Conservation (phyloP, 2,888 invertebrate genomes). For the Ichneumon xanthorius region DNA sequence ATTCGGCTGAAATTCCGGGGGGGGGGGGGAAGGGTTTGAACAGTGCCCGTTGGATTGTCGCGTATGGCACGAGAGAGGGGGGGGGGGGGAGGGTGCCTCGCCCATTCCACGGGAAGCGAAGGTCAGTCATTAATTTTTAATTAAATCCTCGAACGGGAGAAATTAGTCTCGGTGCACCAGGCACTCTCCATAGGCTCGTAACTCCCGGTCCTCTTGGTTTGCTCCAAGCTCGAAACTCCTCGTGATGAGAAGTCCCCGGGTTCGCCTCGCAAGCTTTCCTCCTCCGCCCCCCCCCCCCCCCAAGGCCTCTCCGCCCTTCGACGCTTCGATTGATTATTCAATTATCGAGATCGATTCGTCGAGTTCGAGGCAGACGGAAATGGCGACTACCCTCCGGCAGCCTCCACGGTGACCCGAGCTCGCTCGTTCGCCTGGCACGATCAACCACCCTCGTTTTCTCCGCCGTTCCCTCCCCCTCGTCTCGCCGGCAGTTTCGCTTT, state of each 20-base stretch:
- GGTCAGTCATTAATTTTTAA: conserved; percentile 75
- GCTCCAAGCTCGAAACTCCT: conserved; percentile 50
- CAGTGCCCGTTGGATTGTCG: conserved; percentile 4
- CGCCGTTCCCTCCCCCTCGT: neutral
- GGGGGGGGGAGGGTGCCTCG: neutral
- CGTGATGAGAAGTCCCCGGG: conserved; percentile 57
- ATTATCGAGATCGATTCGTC: conserved; percentile 82
- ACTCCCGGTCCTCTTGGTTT: conserved; percentile 36
- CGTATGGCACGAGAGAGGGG: neutral
- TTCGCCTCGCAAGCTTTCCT: conserved; percentile 34
- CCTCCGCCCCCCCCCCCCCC: conserved; percentile 3
- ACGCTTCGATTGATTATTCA: conserved; percentile 81
- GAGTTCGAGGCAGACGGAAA: conserved; percentile 75
- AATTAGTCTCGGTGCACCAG: conserved; percentile 72
- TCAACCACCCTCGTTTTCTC: conserved; percentile 18
- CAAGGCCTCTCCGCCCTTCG: conserved; percentile 47
- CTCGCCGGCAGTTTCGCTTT: conserved; percentile 62
- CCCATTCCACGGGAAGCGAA: conserved; percentile 5
- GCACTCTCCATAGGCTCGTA: conserved; percentile 50
- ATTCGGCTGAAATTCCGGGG: neutral
- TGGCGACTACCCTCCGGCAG: conserved; percentile 75
- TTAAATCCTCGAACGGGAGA: conserved; percentile 76
- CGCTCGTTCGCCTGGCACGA: conserved; percentile 31
- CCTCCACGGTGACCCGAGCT: conserved; percentile 44
- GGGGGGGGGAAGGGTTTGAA: neutral